phyloP scores from a whole-genome alignment of 2,113 vertebrate genomes.

The Calidris pygmaea region DNA sequence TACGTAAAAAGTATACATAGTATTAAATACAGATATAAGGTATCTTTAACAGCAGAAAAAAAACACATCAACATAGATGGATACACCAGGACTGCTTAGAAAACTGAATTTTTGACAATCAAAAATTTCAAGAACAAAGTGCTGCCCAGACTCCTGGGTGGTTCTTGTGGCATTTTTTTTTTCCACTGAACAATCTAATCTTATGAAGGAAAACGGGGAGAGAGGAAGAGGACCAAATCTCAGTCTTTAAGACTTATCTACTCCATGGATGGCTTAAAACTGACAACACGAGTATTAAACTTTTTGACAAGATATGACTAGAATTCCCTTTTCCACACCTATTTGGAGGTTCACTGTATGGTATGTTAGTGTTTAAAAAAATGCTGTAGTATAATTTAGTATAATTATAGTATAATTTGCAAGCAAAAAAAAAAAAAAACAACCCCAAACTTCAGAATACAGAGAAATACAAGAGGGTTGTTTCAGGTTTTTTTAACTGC shows the following conservation, averaged over 20 bases:
- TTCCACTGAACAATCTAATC: neutral
- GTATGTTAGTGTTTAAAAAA: neutral
- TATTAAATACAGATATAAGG: neutral
- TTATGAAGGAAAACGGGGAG: neutral
- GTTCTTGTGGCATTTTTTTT: neutral
- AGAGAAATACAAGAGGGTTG: neutral
- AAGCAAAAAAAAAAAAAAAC: neutral
- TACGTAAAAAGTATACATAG: neutral
- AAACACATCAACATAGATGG: neutral
- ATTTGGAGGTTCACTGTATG: neutral
- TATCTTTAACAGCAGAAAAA: neutral
- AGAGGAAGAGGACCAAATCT: neutral
- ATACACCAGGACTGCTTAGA: neutral
- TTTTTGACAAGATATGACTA: neutral
- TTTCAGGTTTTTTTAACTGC: neutral
- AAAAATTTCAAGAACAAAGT: neutral
- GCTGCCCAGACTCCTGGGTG: neutral
- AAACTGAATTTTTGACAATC: neutral
- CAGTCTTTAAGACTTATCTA: neutral
- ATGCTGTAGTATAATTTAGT: neutral
- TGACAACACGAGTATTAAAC: accelerated
- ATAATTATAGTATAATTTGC: neutral
- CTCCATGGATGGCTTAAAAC: neutral
- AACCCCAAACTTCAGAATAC: neutral
- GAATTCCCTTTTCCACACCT: neutral